Percentiles rank a stretch among this genome's conserved stretches.
Evolutionary conservation across 2,113 vertebrate species (phyloP).

Genomic region (Picathartes gymnocephalus): DNA sequence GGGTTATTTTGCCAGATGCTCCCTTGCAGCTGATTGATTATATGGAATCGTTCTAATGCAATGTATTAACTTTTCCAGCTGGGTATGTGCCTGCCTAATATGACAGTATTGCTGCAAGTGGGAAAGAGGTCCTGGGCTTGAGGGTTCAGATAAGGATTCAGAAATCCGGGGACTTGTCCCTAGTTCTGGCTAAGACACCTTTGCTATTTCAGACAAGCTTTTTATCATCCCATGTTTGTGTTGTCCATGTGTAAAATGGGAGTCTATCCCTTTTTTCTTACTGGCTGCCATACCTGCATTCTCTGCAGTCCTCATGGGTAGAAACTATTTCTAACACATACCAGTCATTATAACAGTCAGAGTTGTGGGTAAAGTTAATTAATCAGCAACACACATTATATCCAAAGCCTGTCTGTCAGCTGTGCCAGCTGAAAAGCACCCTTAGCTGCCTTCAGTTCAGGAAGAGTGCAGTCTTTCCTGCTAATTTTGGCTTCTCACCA

Average conservation of each 20-base stretch:
- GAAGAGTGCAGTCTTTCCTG: neutral
- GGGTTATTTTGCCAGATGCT: slow-evolving; percentile 10
- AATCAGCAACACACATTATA: neutral
- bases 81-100: neutral
- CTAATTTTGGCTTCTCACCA: neutral
- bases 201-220: neutral
- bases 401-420: neutral
- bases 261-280: neutral
- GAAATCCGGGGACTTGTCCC: neutral
- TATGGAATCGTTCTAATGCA: neutral
- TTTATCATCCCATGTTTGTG: neutral
- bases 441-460: neutral
- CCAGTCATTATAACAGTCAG: neutral
- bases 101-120: neutral
- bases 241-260: neutral
- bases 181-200: neutral
- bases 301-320: neutral
- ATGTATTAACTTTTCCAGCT: neutral
- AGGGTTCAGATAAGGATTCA: neutral
- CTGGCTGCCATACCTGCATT: neutral
- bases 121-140: neutral
- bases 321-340: neutral
- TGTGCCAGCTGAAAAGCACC: neutral
- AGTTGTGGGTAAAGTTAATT: neutral
- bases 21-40: slow-evolving; percentile 5